phyloP scores from a whole-genome alignment of 2,888 invertebrate genomes.

The Dione vanillae region DNA sequence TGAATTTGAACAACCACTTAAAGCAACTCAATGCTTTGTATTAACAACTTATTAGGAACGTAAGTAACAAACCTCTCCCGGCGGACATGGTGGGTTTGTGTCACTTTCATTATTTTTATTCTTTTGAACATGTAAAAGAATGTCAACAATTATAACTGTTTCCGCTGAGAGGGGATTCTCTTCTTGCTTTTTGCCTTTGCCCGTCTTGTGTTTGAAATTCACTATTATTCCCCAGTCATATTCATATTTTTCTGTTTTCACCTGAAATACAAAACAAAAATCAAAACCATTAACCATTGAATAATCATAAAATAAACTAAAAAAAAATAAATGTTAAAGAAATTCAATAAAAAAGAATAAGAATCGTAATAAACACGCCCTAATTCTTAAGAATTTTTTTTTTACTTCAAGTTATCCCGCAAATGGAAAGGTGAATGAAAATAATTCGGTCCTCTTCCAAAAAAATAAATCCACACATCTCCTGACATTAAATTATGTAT shows the following conservation, averaged over 20 bases:
- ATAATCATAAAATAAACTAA: too few species aligned
- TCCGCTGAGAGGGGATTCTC: constrained; percentile 83
- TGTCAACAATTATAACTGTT: constrained; percentile 90
- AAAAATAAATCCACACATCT: too few species aligned
- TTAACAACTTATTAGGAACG: background rate
- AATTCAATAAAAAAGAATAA: too few species aligned
- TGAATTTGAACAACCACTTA: too few species aligned
- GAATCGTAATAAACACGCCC: too few species aligned
- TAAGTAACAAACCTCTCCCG: constrained; percentile 78
- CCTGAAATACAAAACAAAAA: constrained; percentile 76
- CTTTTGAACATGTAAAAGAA: constrained; percentile 91
- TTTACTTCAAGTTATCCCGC: too few species aligned
- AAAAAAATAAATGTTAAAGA: too few species aligned
- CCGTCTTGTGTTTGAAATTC: constrained; percentile 91
- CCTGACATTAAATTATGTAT: too few species aligned
- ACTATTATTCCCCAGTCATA: constrained; percentile 99
- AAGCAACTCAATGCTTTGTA: background rate
- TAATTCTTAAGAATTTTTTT: too few species aligned
- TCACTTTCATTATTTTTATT: constrained; percentile 82
- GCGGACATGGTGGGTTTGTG: constrained; percentile 88
- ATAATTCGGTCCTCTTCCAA: too few species aligned
- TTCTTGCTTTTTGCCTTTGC: constrained; percentile 74
- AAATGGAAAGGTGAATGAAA: too few species aligned
- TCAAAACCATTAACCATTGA: too few species aligned
- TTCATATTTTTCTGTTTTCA: constrained; percentile 92